Evolutionary conservation across 2,113 vertebrate species (phyloP).

Genomic region (Ophthalmotilapia sp.): DNA sequence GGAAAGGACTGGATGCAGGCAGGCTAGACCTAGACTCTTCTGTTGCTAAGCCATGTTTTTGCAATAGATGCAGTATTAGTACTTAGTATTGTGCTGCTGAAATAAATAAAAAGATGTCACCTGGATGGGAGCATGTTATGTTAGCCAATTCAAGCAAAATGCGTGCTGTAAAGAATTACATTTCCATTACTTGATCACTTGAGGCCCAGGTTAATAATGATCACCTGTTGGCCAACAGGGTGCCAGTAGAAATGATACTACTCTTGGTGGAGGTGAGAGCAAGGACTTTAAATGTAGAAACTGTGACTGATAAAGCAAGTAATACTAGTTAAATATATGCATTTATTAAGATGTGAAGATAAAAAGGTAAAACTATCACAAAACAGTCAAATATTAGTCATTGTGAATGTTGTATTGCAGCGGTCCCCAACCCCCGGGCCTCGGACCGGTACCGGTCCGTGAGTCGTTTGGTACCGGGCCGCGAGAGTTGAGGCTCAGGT

Average conservation of each 20-base stretch:
- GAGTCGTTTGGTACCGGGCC: no score
- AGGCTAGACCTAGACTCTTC: neutral
- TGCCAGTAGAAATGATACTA: neutral
- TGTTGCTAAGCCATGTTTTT: neutral
- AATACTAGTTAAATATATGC: neutral
- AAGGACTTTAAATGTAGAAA: neutral
- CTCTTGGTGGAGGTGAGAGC: neutral
- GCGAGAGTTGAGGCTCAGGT: no score
- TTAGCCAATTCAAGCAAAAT: neutral
- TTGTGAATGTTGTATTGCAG: neutral
- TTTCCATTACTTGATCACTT: neutral
- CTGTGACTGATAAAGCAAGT: neutral
- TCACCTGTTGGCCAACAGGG: neutral
- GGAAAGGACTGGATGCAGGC: neutral
- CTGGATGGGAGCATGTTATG: neutral
- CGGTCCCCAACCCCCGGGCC: no score
- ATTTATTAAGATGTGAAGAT: neutral
- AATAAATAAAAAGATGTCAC: neutral
- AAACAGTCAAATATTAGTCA: neutral
- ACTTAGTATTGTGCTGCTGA: neutral
- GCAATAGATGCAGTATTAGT: neutral
- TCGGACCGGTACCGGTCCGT: no score
- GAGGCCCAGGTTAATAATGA: neutral
- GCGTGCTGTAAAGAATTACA: neutral
- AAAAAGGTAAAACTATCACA: neutral